These are phyloP conservation scores for Ganaspis brasiliensis DNA, from an alignment of 2,888 invertebrate genomes.

Conservation along the genomic window DNA sequence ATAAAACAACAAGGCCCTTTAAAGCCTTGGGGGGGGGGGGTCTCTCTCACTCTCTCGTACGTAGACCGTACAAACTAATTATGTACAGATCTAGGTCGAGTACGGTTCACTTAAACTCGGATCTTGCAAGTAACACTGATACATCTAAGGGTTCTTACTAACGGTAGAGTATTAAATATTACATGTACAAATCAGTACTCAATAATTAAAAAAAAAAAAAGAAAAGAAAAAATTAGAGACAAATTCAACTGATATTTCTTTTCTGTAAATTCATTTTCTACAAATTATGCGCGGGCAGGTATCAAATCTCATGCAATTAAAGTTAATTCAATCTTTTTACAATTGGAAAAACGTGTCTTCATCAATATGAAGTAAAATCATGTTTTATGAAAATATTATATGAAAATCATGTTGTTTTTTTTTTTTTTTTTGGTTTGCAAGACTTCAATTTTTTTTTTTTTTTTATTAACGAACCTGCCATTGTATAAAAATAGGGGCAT, in stretches of 20 bases:
- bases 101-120: constrained; percentile 38
- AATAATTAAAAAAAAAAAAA: constrained; percentile 67
- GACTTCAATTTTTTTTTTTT: constrained; percentile 36
- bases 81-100: constrained; percentile 47
- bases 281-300: constrained; percentile 34
- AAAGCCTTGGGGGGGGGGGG: constrained; percentile 63
- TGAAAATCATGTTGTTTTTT: too few relatives aligned
- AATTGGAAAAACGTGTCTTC: constrained; percentile 16
- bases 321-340: constrained; percentile 18
- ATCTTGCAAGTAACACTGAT: constrained; percentile 60
- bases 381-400: too few relatives aligned
- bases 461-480: constrained; percentile 35
- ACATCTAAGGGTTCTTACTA: constrained; percentile 70
- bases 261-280: constrained; percentile 45
- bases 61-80: constrained; percentile 51
- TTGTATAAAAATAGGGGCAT: constrained; percentile 46
- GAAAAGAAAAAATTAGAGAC: constrained; percentile 53
- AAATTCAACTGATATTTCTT: constrained; percentile 45
- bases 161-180: constrained; percentile 74
- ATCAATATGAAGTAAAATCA: constrained; percentile 20
- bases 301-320: constrained; percentile 36
- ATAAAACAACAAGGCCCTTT: constrained; percentile 63
- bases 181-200: constrained; percentile 72
- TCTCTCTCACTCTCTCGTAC: constrained; percentile 42
- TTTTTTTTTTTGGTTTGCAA: too few relatives aligned